Evolutionary conservation across 2,797 vertebrate genomes (phyloP).

Genomic region (Acanthurus lineatus): DNA sequence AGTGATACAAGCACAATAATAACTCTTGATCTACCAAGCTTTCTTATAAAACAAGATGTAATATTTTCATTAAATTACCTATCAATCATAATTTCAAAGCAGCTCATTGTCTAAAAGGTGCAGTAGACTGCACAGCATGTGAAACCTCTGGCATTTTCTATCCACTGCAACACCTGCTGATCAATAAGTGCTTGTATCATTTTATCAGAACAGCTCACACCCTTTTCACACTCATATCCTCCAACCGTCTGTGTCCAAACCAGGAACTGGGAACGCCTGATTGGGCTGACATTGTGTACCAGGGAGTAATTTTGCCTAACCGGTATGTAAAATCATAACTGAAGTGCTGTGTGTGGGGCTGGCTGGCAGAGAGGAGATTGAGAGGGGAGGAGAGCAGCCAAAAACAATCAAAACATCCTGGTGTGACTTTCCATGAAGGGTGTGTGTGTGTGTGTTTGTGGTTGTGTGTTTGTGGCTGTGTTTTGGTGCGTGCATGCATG

Average conservation of each 20-base stretch:
- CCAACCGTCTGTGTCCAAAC: conserved; percentile 71
- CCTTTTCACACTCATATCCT: conserved; percentile 65
- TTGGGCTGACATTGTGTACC: conserved; percentile 80
- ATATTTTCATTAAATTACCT: too few species aligned
- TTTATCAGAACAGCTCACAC: conserved; percentile 64
- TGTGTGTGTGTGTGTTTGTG: conserved; percentile 37
- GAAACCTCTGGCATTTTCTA: conserved; percentile 14
- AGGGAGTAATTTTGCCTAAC: conserved; percentile 82
- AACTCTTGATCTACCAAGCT: background rate
- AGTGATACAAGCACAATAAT: conserved; percentile 4
- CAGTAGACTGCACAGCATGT: background rate
- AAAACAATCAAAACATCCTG: conserved; percentile 81
- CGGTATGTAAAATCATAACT: conserved; percentile 84
- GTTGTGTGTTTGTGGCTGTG: conserved; percentile 35
- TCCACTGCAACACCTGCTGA: conserved; percentile 48
- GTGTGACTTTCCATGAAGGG: conserved; percentile 79
- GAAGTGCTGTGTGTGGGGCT: conserved; percentile 72
- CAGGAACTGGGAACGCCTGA: conserved; percentile 78
- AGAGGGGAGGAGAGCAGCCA: conserved; percentile 72
- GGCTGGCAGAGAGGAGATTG: conserved; percentile 66
- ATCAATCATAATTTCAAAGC: conserved; percentile 14
- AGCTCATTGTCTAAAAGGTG: conserved; percentile 2
- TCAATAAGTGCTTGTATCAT: conserved; percentile 43
- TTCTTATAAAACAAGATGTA: background rate
- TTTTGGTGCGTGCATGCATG: conserved; percentile 20